A percentile compares a stretch with the other conserved stretches of the same genome.
These are phyloP conservation scores for Tympanoctomys barrerae DNA, from an alignment of 2,797 vertebrate species.

Conservation along the genomic window DNA sequence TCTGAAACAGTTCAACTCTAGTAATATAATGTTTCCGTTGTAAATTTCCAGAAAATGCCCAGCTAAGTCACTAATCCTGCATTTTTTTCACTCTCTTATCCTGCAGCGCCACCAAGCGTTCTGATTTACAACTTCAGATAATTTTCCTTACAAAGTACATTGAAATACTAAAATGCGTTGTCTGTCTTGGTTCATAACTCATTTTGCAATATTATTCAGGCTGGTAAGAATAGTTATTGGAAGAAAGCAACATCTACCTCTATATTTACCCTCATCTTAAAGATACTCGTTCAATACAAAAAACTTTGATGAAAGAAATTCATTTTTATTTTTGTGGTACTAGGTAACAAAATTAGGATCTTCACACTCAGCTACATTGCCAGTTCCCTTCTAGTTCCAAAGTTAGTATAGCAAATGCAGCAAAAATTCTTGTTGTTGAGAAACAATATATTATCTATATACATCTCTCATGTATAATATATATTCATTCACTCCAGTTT, in stretches of 20 bases:
- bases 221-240: background rate
- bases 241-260: background rate
- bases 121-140: slow-evolving; percentile 58
- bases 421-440: background rate
- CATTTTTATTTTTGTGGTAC: background rate
- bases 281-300: background rate
- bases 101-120: slow-evolving; percentile 82
- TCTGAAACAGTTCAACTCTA: slow-evolving; percentile 11
- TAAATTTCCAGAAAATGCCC: background rate
- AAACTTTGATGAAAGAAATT: slow-evolving; percentile 10
- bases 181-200: background rate
- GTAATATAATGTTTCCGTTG: slow-evolving; percentile 39
- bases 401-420: background rate
- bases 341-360: background rate
- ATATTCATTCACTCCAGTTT: background rate
- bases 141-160: slow-evolving; percentile 52
- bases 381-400: background rate
- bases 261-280: background rate
- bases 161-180: background rate
- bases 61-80: background rate
- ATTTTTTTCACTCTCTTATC: slow-evolving; percentile 60
- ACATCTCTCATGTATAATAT: background rate
- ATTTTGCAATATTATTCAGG: background rate
- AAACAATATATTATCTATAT: background rate
- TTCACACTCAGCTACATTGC: background rate